Evolutionary conservation across 2,113 vertebrate species (phyloP).

Genomic region (Prolemur simus): DNA sequence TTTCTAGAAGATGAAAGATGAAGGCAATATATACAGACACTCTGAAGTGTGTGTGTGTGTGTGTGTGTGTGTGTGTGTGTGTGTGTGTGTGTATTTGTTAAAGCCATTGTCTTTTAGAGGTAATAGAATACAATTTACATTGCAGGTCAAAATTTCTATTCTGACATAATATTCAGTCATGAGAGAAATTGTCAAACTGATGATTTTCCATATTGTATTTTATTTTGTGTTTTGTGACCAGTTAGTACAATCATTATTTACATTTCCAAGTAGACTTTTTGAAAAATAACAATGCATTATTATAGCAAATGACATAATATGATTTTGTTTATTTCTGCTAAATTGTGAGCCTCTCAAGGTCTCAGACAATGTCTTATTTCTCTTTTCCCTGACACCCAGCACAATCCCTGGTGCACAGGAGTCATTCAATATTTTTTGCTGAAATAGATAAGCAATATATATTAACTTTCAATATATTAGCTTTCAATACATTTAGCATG

Average conservation of each 20-base stretch:
- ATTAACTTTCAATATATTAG: background rate
- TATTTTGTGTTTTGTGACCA: slow-evolving; percentile 80
- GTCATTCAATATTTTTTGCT: slow-evolving; percentile 5
- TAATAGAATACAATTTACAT: slow-evolving; percentile 40
- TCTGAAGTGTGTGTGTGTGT: background rate
- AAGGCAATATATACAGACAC: background rate
- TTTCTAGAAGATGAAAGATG: slow-evolving; percentile 1
- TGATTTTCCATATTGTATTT: slow-evolving; percentile 73
- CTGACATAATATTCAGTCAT: slow-evolving; percentile 38
- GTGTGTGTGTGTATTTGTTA: background rate
- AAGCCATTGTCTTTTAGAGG: background rate
- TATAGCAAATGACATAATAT: background rate
- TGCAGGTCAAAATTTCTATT: slow-evolving; percentile 46
- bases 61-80: background rate
- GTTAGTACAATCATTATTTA: slow-evolving; percentile 74
- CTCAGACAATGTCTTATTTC: background rate
- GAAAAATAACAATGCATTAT: background rate
- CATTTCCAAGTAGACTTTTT: slow-evolving; percentile 67
- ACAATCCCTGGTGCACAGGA: background rate
- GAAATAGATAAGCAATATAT: background rate
- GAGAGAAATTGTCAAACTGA: slow-evolving; percentile 73
- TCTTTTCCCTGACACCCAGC: background rate
- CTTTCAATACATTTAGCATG: background rate
- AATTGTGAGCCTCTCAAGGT: background rate
- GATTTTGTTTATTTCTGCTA: background rate